phyloP scores from a whole-genome alignment of 1,140 invertebrate species.

The Grapholita molesta region DNA sequence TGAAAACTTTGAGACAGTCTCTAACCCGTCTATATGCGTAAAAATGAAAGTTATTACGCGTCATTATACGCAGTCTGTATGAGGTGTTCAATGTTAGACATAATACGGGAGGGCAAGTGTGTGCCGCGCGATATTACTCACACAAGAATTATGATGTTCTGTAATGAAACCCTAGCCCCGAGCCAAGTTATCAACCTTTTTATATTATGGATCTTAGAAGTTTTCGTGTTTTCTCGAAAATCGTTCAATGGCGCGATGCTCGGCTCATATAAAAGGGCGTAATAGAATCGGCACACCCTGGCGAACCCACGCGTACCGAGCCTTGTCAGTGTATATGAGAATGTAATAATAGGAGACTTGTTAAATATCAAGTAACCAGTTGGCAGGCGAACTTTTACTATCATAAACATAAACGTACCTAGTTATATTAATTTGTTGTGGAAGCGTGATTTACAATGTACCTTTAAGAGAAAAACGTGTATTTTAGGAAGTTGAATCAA shows the following conservation, averaged over 20 bases:
- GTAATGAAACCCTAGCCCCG: conserved; percentile 59
- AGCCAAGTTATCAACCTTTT: conserved; percentile 12
- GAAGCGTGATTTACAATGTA: neutral
- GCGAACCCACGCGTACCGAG: neutral
- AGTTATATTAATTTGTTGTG: neutral
- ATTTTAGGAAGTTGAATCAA: neutral
- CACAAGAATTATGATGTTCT: conserved; percentile 64
- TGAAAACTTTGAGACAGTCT: too few species aligned
- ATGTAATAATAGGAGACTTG: conserved; percentile 10
- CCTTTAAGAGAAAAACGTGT: neutral
- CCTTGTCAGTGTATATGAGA: neutral
- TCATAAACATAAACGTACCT: neutral
- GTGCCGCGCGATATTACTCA: conserved; percentile 65
- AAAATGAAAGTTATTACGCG: neutral
- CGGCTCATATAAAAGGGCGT: conserved; percentile 10
- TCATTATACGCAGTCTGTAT: neutral
- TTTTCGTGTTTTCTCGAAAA: conserved; percentile 13
- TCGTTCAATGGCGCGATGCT: conserved; percentile 11
- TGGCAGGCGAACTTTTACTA: neutral
- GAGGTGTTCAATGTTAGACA: neutral
- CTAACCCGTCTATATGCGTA: too few species aligned
- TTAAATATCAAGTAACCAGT: conserved; percentile 1
- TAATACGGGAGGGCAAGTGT: conserved; percentile 39
- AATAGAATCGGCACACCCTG: neutral
- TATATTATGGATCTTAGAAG: conserved; percentile 10